A percentile compares a stretch with the other conserved stretches of the same genome.
Evolutionary conservation across 2,888 invertebrate species (phyloP).

Genomic region (Melolontha melolontha): DNA sequence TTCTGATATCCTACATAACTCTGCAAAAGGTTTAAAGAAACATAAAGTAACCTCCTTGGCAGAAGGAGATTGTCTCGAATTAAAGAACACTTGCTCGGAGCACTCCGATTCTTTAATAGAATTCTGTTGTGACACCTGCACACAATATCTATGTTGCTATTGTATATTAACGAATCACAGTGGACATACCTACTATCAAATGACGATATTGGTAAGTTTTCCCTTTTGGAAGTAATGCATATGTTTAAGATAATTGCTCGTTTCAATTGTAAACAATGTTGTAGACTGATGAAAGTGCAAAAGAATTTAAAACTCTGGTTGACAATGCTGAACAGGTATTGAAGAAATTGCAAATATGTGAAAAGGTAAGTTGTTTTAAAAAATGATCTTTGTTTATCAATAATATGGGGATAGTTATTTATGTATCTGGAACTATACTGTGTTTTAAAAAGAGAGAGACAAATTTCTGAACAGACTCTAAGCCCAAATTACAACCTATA

Average conservation of each 20-base stretch:
- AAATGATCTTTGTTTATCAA: too few species aligned
- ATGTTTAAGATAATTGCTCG: conserved; percentile 28
- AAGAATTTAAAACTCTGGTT: conserved; percentile 52
- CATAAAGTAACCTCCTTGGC: conserved; percentile 54
- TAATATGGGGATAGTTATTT: too few species aligned
- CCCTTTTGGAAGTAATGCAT: too few species aligned
- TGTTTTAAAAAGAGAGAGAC: too few species aligned
- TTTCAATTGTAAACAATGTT: conserved; percentile 46
- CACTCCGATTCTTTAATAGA: conserved; percentile 59
- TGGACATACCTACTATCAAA: conserved; percentile 57
- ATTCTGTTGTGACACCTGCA: conserved; percentile 64
- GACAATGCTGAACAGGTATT: conserved; percentile 55
- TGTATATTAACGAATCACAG: conserved; percentile 63
- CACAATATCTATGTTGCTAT: conserved; percentile 62
- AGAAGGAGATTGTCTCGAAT: conserved; percentile 41
- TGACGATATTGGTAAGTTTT: conserved; percentile 60
- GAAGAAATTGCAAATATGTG: conserved; percentile 55
- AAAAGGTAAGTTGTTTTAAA: conserved; percentile 60
- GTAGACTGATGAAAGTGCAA: conserved; percentile 57
- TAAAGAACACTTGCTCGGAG: conserved; percentile 54
- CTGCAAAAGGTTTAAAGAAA: conserved; percentile 58
- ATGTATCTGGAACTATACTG: too few species aligned
- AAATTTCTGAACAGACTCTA: too few species aligned
- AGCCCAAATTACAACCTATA: too few species aligned
- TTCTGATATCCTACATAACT: conserved; percentile 59